Evolutionary conservation across 2,113 vertebrate genomes (phyloP).

Genomic region (Clinocottus analis): DNA sequence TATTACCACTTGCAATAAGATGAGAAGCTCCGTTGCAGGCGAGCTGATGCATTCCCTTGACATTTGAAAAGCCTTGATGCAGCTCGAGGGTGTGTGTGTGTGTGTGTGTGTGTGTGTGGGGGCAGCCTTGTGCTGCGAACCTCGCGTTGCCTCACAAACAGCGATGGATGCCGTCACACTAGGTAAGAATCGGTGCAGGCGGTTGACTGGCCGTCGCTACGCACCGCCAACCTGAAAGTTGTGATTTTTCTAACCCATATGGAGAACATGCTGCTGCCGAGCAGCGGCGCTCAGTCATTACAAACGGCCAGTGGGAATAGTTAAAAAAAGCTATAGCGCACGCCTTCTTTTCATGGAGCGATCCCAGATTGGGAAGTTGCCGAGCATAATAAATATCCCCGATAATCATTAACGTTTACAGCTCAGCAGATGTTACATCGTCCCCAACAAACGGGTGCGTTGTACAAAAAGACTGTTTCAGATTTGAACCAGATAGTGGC

Average conservation of each 20-base stretch:
- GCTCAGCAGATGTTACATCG: conserved; percentile 68
- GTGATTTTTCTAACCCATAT: conserved; percentile 42
- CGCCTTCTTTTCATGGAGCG: conserved; percentile 34
- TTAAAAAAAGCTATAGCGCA: conserved; percentile 35
- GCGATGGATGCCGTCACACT: conserved; percentile 34
- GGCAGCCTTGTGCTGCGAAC: conserved; percentile 35
- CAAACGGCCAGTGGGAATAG: conserved; percentile 32
- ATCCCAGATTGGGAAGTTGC: conserved; percentile 61
- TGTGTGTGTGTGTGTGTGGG: conserved; percentile 23
- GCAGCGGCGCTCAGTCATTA: conserved; percentile 2
- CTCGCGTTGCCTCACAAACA: conserved; percentile 33
- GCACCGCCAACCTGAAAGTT: conserved; percentile 45
- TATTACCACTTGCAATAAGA: conserved; percentile 53
- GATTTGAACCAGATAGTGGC: conserved; percentile 73
- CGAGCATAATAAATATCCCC: conserved; percentile 70
- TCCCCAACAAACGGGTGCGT: conserved; percentile 49
- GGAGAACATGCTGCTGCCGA: conserved; percentile 38
- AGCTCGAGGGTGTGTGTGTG: conserved; percentile 41
- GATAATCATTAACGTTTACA: conserved; percentile 78
- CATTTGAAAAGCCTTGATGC: conserved; percentile 75
- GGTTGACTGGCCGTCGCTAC: conserved; percentile 20
- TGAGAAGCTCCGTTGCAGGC: conserved; percentile 58
- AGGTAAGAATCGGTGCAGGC: conserved; percentile 46
- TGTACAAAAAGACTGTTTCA: conserved; percentile 62
- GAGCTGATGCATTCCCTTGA: conserved; percentile 71